Percentiles rank a stretch among this genome's conserved stretches.
Conservation (phyloP, 2,113 vertebrate genomes). For the Pandion haliaetus region DNA sequence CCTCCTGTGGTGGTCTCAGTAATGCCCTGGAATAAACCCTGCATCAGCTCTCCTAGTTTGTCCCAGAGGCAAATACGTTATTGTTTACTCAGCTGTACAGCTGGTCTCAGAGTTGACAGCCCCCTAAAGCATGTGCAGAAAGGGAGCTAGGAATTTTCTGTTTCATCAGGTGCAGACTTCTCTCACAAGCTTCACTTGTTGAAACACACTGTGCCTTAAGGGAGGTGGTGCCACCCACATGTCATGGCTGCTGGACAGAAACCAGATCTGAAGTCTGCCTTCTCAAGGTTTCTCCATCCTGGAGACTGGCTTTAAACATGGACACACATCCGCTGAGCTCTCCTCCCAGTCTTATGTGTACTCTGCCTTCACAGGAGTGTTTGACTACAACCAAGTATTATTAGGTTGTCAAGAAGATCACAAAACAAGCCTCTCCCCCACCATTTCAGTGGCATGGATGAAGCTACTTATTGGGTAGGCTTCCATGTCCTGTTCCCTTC, state of each 20-base stretch:
- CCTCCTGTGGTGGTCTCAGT: background rate
- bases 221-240: background rate
- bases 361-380: background rate
- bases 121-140: background rate
- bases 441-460: background rate
- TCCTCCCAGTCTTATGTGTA: background rate
- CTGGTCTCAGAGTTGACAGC: background rate
- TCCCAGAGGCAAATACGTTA: background rate
- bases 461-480: background rate
- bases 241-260: background rate
- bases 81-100: background rate
- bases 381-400: background rate
- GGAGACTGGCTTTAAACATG: background rate
- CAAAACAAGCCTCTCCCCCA: background rate
- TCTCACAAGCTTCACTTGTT: background rate
- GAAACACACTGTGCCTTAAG: background rate
- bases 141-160: background rate
- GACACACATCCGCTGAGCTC: background rate
- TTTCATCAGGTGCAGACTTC: background rate
- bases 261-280: background rate
- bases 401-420: background rate
- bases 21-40: background rate
- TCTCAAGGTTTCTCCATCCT: background rate
- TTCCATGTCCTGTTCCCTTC: background rate
- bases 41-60: background rate